Base-by-base conservation (phyloP, 2,797 vertebrate genomes). In the Sternotherus odoratus region DNA sequence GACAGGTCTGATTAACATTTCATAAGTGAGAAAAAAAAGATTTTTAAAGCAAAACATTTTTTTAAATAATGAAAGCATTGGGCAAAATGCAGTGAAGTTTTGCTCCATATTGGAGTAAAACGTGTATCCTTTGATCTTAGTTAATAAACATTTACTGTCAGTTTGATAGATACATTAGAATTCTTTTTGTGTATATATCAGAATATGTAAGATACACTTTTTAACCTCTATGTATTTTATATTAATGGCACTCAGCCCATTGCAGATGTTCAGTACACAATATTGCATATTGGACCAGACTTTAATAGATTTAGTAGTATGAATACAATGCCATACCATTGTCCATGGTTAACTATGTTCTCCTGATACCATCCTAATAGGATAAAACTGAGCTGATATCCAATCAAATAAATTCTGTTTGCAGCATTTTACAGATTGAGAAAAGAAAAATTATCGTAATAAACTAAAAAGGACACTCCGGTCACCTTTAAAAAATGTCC, bases 1-100 rank as follows among this genome's bases (percentile, higher is more conserved):
- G 57, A 75, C 79, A 79, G 79, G 81, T 87, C 63, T 21, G 15
- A 30, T 92, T 86, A 87, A 89, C 91, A 16, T 85, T 95, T 91
- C 78, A 89, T 86, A 36, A 60, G 48, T 33, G 78, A 48, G n/a
- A 15, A 54, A 69, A 69, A 39, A 46, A 85, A 82, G 43, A 36
- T 36, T 89, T 75, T 43, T 85, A 90, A 75, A 2, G 8, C 30
- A 23, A 50, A 48, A 85, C 12, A 19, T 72, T 77, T n/a, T 87
- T 57, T 17, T 19, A 39, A 83, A 77, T 88, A 63, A 36, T 43
- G 13, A 5, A 75, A 92, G 66, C 46, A 26, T 1, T 23, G 74
- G 83, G 91, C 81, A 48, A 90, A 72, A 57, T 50, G 82, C 87
- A 50, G 28, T 53, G 5, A 23, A 79, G 81, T 48, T 66, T 86